A percentile compares a stretch with the other conserved stretches of the same genome.
Conservation (phyloP, 2,113 vertebrate species). For the Aegithalos caudatus region DNA sequence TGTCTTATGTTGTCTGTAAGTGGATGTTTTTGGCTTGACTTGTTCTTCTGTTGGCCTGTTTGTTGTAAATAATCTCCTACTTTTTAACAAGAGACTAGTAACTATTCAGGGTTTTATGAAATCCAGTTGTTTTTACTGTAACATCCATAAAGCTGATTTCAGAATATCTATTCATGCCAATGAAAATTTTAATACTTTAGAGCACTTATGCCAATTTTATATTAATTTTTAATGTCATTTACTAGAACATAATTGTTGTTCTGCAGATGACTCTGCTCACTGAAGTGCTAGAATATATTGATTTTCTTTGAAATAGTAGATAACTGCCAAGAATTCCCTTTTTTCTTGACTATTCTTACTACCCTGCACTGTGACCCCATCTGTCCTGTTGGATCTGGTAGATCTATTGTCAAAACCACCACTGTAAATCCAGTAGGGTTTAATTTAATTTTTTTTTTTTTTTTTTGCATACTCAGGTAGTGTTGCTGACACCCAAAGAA, state of each 20-base stretch:
- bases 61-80: not conserved
- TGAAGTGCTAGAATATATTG: not conserved
- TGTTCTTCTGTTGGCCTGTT: not conserved
- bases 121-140: conserved; percentile 19
- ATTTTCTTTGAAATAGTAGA: not conserved
- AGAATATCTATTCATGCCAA: conserved; percentile 8
- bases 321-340: not conserved
- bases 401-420: not conserved
- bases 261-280: not conserved
- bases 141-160: conserved; percentile 17
- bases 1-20: not conserved
- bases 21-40: not conserved
- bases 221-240: conserved; percentile 45
- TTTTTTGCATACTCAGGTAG: not conserved
- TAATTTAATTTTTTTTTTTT: no score
- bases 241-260: not conserved
- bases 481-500: not conserved
- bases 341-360: not conserved
- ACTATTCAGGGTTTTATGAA: conserved; percentile 10
- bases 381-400: not conserved
- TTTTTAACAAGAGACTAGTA: not conserved
- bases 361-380: not conserved
- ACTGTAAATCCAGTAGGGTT: not conserved
- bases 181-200: conserved; percentile 36
- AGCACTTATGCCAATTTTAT: not conserved